These are phyloP conservation scores for Serranus cabrilla DNA, from an alignment of 2,797 vertebrate genomes.

Conservation along the genomic window DNA sequence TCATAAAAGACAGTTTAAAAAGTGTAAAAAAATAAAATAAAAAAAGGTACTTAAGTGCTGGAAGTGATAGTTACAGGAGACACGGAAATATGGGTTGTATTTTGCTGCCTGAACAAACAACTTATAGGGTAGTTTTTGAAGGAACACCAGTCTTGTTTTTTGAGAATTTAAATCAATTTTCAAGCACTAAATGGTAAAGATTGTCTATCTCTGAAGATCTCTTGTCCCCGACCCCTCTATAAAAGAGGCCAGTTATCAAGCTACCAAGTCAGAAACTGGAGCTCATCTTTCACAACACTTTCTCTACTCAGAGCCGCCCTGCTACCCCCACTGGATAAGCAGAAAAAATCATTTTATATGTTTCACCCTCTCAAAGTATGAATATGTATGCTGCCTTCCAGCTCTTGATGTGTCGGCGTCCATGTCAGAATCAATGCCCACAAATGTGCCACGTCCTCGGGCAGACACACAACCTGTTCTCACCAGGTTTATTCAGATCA, in stretches of 20 bases:
- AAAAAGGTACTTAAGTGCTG: no score
- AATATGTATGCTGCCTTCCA: conserved; percentile 63
- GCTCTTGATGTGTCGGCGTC: conserved; percentile 37
- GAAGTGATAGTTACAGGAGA: no score
- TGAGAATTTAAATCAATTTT: no score
- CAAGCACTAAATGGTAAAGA: no score
- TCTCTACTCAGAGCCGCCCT: conserved; percentile 10
- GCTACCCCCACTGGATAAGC: neutral
- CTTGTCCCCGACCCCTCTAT: no score
- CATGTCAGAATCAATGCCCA: conserved; percentile 32
- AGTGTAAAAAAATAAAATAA: no score
- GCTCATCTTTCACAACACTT: conserved; percentile 14
- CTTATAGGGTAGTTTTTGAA: no score
- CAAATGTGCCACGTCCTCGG: conserved; percentile 44
- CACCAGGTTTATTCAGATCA: conserved; percentile 27
- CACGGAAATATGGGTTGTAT: no score
- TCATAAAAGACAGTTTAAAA: no score
- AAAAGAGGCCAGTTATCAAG: conserved; percentile 2
- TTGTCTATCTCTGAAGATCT: no score
- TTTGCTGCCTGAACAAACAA: no score
- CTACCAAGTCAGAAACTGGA: conserved; percentile 13
- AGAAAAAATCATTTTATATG: conserved; percentile 13
- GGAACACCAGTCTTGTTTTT: no score
- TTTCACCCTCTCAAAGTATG: conserved; percentile 39
- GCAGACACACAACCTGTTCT: conserved; percentile 48